These are phyloP conservation scores for Ryuthela nishihirai DNA, from an alignment of 2,888 invertebrate genomes.

Conservation along the genomic window DNA sequence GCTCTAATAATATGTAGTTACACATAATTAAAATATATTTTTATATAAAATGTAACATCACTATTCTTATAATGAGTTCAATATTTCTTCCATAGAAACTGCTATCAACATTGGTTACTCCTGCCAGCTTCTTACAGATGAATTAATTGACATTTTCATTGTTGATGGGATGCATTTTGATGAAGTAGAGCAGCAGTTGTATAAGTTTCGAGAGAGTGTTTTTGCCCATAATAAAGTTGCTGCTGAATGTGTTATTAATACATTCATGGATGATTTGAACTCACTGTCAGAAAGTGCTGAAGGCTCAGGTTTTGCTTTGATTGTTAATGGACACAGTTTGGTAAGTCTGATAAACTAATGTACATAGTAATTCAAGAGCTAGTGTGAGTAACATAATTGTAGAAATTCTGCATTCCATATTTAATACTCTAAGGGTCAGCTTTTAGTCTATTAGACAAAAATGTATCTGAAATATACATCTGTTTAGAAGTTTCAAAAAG, in stretches of 20 bases:
- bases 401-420: no score
- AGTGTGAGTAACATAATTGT: no score
- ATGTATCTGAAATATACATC: no score
- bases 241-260: constrained; percentile 39
- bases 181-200: constrained; percentile 66
- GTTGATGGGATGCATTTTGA: constrained; percentile 66
- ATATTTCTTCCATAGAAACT: constrained; percentile 87
- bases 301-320: constrained; percentile 76
- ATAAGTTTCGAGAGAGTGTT: constrained; percentile 63
- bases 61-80: no score
- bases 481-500: no score
- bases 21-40: no score
- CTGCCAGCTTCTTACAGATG: constrained; percentile 93
- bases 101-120: constrained; percentile 99
- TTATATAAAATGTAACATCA: no score
- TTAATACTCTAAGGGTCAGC: no score
- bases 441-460: no score
- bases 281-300: constrained; percentile 17
- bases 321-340: constrained; percentile 95
- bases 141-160: constrained; percentile 91
- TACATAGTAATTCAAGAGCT: no score
- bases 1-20: no score
- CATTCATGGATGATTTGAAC: constrained; percentile 37
- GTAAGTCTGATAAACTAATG: no score
- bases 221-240: constrained; percentile 14